Conservation (phyloP, 1,140 invertebrate species). For the Homarus americanus region DNA sequence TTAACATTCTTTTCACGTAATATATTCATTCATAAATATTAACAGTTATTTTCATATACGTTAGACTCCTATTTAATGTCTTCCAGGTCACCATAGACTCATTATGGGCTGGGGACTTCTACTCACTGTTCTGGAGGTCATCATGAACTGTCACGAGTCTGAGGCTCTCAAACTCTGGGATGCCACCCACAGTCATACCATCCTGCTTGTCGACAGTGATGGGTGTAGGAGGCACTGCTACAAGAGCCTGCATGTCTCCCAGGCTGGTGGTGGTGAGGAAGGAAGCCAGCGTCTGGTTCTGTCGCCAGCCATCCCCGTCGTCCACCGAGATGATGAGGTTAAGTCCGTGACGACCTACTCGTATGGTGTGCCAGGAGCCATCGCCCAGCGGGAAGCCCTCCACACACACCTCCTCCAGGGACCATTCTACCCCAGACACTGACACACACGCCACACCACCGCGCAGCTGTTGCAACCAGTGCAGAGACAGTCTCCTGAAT, state of each 20-base stretch:
- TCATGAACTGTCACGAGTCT: slow-evolving; percentile 94
- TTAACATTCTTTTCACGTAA: background rate
- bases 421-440: slow-evolving; percentile 22
- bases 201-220: slow-evolving; percentile 94
- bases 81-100: background rate
- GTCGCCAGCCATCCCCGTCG: slow-evolving; percentile 40
- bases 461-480: slow-evolving; percentile 4
- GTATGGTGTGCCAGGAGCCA: slow-evolving; percentile 47
- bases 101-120: background rate
- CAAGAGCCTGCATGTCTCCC: slow-evolving; percentile 7
- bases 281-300: slow-evolving; percentile 37
- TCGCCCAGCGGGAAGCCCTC: slow-evolving; percentile 33
- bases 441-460: slow-evolving; percentile 31
- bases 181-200: slow-evolving; percentile 95
- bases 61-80: background rate
- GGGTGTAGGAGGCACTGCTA: background rate
- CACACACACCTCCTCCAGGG: slow-evolving; percentile 18
- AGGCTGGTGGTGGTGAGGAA: background rate
- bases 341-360: slow-evolving; percentile 43
- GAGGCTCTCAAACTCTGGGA: slow-evolving; percentile 95
- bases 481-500: too few relatives aligned
- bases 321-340: slow-evolving; percentile 49
- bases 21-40: background rate
- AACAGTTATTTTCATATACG: background rate
- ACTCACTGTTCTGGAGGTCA: slow-evolving; percentile 92